Percentiles rank a stretch among this genome's conserved stretches.
These are phyloP conservation scores for Catocala sponsa DNA, from an alignment of 2,888 invertebrate genomes.

Conservation along the genomic window DNA sequence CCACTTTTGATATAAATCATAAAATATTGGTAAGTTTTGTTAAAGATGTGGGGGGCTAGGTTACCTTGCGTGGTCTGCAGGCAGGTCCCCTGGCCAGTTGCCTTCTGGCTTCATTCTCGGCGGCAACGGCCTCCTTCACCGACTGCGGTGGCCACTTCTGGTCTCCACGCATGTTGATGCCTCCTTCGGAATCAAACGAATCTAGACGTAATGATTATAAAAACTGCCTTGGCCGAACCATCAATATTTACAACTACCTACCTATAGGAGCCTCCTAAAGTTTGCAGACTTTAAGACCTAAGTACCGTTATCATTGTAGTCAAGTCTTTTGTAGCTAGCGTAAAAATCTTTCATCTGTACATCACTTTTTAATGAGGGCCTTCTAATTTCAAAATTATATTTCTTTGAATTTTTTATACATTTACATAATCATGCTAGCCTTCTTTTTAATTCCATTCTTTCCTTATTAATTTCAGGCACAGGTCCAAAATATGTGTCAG, in stretches of 20 bases:
- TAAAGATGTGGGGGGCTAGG: background rate
- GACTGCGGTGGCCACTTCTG: slow-evolving; percentile 95
- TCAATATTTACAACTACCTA: background rate
- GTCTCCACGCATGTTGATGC: slow-evolving; percentile 95
- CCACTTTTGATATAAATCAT: slow-evolving; percentile 12
- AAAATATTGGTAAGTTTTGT: slow-evolving; percentile 2
- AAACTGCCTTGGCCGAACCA: slow-evolving; percentile 11
- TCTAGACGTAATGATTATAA: slow-evolving; percentile 22
- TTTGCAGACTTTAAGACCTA: background rate
- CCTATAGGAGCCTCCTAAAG: background rate
- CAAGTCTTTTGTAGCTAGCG: too few relatives aligned
- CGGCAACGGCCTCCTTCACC: slow-evolving; percentile 91
- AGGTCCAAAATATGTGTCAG: too few relatives aligned
- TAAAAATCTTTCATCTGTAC: too few relatives aligned
- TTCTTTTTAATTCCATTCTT: too few relatives aligned
- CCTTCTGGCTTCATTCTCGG: slow-evolving; percentile 91
- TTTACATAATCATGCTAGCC: too few relatives aligned
- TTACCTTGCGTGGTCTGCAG: slow-evolving; percentile 91
- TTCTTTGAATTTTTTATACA: too few relatives aligned
- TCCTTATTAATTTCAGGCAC: too few relatives aligned
- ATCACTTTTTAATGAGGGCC: too few relatives aligned
- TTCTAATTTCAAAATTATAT: too few relatives aligned
- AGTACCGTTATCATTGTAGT: too few relatives aligned
- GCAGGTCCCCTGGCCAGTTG: slow-evolving; percentile 93
- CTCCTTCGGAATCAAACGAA: slow-evolving; percentile 83